Conservation (phyloP, 1,140 invertebrate genomes). For the Cecropterus lyciades region DNA sequence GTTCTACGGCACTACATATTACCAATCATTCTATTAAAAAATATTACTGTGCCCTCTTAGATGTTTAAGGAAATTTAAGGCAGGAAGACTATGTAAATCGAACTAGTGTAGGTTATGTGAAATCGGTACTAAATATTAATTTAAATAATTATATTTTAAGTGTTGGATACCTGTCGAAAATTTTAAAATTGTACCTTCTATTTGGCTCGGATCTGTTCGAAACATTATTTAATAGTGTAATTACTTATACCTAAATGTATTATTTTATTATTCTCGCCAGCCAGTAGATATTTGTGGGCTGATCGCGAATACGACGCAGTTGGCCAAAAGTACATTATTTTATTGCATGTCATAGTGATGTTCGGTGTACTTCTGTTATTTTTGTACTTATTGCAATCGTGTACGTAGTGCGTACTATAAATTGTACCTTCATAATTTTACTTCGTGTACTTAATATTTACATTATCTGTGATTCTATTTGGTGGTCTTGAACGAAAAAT, state of each 20-base stretch:
- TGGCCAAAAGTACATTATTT: constrained; percentile 13
- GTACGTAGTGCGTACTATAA: background rate
- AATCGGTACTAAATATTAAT: constrained; percentile 52
- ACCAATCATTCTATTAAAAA: constrained; percentile 14
- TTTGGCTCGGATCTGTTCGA: constrained; percentile 24
- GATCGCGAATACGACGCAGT: background rate
- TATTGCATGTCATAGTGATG: background rate
- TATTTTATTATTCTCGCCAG: constrained; percentile 12
- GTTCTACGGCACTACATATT: constrained; percentile 43
- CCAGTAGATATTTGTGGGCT: background rate
- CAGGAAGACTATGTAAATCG: constrained; percentile 55
- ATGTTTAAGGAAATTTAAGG: constrained; percentile 29
- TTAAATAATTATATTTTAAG: constrained; percentile 44
- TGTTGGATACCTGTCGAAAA: constrained; percentile 42
- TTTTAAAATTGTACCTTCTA: constrained; percentile 38
- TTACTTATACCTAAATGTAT: constrained; percentile 16
- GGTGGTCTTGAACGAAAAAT: constrained; percentile 2
- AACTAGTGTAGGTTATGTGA: constrained; percentile 37
- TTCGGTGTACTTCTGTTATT: background rate
- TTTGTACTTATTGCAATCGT: constrained; percentile 21
- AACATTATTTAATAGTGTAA: constrained; percentile 33
- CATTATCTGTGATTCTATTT: constrained; percentile 20
- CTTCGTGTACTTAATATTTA: constrained; percentile 2
- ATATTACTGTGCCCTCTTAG: constrained; percentile 16
- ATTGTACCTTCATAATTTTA: background rate